These are phyloP conservation scores for Oryzias celebensis DNA, from an alignment of 2,113 vertebrate genomes.

Conservation along the genomic window DNA sequence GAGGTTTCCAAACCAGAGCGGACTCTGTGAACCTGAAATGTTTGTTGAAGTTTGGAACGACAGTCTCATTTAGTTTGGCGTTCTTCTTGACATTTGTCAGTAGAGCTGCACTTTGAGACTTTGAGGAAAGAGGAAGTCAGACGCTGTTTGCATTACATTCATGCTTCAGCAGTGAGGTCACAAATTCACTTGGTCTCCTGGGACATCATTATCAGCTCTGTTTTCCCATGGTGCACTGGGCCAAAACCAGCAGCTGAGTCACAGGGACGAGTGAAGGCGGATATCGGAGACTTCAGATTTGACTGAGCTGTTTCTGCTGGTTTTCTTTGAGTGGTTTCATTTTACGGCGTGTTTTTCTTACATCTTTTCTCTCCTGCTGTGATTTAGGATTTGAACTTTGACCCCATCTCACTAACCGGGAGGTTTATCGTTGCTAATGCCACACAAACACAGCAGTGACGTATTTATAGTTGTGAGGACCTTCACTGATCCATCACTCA, in stretches of 20 bases:
- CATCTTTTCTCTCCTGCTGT: not conserved
- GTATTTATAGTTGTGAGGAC: not conserved
- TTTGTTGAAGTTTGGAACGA: too few relatives aligned
- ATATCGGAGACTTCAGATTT: not conserved
- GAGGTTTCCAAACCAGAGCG: too few relatives aligned
- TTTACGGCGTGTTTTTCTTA: too few relatives aligned
- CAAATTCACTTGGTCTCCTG: not conserved
- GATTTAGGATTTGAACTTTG: conserved; percentile 10
- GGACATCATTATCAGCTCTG: not conserved
- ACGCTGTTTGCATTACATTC: not conserved
- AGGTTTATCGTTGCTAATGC: conserved; percentile 2
- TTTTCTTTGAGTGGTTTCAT: not conserved
- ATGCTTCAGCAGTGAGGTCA: not conserved
- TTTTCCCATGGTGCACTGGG: conserved; percentile 28
- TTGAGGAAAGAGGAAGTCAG: not conserved
- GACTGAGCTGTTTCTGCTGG: not conserved
- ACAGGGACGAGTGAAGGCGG: not conserved
- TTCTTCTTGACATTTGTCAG: too few relatives aligned
- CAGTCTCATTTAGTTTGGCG: too few relatives aligned
- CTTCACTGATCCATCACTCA: conserved; percentile 2
- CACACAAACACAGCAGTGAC: not conserved
- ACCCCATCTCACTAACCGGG: not conserved
- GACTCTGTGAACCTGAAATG: too few relatives aligned
- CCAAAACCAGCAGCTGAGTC: conserved; percentile 8
- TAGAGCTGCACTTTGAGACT: too few relatives aligned